Conservation (phyloP, 1,140 invertebrate species). For the Procambarus virginalis region DNA sequence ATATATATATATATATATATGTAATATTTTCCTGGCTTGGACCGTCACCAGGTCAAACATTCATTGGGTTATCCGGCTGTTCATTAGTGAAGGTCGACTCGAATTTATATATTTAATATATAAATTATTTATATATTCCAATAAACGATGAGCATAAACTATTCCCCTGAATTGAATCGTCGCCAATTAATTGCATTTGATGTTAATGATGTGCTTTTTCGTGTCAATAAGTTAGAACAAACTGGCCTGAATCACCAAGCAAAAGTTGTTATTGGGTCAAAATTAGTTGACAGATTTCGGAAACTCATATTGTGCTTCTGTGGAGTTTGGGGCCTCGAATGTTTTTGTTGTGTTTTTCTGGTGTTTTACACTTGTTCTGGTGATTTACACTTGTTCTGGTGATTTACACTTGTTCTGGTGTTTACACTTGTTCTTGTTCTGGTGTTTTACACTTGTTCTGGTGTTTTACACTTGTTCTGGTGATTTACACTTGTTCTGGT, state of each 20-base stretch:
- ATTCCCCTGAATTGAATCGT: not conserved
- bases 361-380: no score
- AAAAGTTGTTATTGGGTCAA: not conserved
- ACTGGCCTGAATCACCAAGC: not conserved
- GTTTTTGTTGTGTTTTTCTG: no score
- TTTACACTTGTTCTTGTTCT: no score
- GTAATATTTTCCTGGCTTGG: not conserved
- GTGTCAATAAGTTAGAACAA: not conserved
- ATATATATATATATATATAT: no score
- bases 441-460: no score
- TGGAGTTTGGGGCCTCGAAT: not conserved
- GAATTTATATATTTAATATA: not conserved
- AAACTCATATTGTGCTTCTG: not conserved
- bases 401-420: no score
- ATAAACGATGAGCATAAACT: not conserved
- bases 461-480: no score
- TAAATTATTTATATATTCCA: not conserved
- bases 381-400: no score
- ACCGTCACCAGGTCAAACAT: not conserved
- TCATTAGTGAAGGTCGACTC: not conserved
- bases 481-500: no score
- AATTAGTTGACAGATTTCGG: not conserved
- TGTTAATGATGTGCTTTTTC: slow-evolving; percentile 4
- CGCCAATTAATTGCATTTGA: slow-evolving; percentile 12
- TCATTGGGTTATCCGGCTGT: not conserved